phyloP scores from a whole-genome alignment of 2,888 invertebrate species.

The Cybosia mesomella region DNA sequence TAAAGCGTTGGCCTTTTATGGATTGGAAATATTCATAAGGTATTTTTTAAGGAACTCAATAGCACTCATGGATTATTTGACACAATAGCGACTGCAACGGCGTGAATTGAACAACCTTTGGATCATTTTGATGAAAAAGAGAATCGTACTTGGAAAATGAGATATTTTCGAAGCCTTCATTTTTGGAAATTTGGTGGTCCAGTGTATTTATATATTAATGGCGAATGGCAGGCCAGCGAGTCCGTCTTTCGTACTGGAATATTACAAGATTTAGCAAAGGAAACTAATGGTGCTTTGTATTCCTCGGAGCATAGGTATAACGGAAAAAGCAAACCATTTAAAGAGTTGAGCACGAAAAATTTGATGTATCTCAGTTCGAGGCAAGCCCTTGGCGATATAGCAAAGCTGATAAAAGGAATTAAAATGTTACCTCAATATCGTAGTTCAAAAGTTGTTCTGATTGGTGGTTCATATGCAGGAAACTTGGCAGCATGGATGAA shows the following conservation, averaged over 20 bases:
- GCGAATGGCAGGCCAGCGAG: slow-evolving; percentile 67
- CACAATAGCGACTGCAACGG: slow-evolving; percentile 47
- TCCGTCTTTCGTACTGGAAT: slow-evolving; percentile 67
- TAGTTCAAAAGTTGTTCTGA: slow-evolving; percentile 72
- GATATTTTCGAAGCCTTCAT: slow-evolving; percentile 71
- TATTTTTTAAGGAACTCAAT: slow-evolving; percentile 58
- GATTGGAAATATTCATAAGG: slow-evolving; percentile 60
- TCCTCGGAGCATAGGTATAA: slow-evolving; percentile 78
- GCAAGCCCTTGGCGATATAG: slow-evolving; percentile 77
- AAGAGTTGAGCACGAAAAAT: slow-evolving; percentile 61
- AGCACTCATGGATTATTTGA: slow-evolving; percentile 45
- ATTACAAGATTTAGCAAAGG: slow-evolving; percentile 72
- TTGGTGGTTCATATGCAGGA: slow-evolving; percentile 79
- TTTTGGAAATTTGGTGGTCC: slow-evolving; percentile 69
- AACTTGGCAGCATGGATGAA: slow-evolving; percentile 81
- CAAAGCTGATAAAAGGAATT: slow-evolving; percentile 61
- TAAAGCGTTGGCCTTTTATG: slow-evolving; percentile 55
- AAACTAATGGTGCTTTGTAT: slow-evolving; percentile 77
- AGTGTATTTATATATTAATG: slow-evolving; percentile 72
- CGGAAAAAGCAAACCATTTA: slow-evolving; percentile 73
- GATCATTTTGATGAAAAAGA: slow-evolving; percentile 72
- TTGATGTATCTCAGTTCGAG: slow-evolving; percentile 70
- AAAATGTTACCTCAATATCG: slow-evolving; percentile 59
- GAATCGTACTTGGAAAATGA: slow-evolving; percentile 72
- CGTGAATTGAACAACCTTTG: slow-evolving; percentile 72